Evolutionary conservation across 2,113 vertebrate genomes (phyloP).

Genomic region (Leiothrix lutea): DNA sequence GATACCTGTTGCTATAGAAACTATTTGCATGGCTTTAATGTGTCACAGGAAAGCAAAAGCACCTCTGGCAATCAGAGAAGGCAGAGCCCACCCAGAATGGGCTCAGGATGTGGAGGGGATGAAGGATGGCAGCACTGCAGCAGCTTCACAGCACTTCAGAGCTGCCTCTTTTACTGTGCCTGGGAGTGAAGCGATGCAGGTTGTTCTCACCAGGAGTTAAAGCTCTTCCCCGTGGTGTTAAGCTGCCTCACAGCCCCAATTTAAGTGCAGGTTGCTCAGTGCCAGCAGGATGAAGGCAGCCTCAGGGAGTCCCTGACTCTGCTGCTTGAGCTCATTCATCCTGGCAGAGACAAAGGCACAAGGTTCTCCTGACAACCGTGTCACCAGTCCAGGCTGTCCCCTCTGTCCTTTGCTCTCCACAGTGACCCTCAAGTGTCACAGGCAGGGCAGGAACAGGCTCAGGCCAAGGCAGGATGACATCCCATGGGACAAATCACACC

Average conservation of each 20-base stretch:
- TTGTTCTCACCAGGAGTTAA: not conserved
- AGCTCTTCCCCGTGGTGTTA: not conserved
- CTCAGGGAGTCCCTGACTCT: not conserved
- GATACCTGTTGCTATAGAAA: constrained; percentile 75
- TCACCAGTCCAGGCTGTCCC: not conserved
- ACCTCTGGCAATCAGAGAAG: not conserved
- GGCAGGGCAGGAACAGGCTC: not conserved
- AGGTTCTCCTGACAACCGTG: not conserved
- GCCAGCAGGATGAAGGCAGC: not conserved
- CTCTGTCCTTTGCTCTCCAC: not conserved
- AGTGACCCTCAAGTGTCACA: not conserved
- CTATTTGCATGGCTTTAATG: constrained; percentile 62
- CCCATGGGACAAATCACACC: not conserved
- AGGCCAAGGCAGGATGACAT: not conserved
- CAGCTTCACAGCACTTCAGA: not conserved
- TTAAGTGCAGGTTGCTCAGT: not conserved
- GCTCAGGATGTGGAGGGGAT: not conserved
- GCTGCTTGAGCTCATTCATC: not conserved
- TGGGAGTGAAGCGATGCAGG: not conserved
- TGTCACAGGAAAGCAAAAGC: constrained; percentile 45
- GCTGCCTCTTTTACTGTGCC: not conserved
- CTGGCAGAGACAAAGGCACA: not conserved
- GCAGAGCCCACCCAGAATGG: not conserved
- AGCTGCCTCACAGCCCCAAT: not conserved
- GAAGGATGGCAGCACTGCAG: not conserved